Percentiles rank a stretch among this genome's conserved stretches.
phyloP scores from a whole-genome alignment of 2,797 vertebrate genomes.

The Scomberomorus guttatus region DNA sequence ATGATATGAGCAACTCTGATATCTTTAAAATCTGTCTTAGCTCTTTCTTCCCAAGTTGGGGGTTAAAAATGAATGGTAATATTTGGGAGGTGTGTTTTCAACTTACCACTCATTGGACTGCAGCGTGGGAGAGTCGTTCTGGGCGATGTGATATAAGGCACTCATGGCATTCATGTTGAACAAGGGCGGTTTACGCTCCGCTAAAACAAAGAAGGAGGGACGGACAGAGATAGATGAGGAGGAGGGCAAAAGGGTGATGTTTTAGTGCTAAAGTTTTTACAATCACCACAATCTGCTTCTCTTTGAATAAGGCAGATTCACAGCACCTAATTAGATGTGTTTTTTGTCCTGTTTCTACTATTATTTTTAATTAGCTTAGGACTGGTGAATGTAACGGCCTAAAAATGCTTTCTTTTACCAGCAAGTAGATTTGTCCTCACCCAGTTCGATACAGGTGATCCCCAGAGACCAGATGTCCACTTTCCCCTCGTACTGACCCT shows the following conservation, averaged over 20 bases:
- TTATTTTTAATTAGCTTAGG: constrained; percentile 10
- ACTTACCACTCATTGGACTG: constrained; percentile 98
- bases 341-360: background rate
- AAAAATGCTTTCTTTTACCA: background rate
- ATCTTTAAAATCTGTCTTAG: background rate
- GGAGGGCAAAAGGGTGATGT: background rate
- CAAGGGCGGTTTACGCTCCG: constrained; percentile 97
- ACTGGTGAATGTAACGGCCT: background rate
- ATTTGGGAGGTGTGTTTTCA: constrained; percentile 19
- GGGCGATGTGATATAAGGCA: constrained; percentile 99
- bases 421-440: constrained; percentile 80
- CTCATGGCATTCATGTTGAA: constrained; percentile 99
- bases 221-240: background rate
- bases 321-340: background rate
- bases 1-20: background rate
- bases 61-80: background rate
- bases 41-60: background rate
- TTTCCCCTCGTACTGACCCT: constrained; percentile 97
- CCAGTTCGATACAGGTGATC: constrained; percentile 97
- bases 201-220: constrained; percentile 75
- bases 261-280: constrained; percentile 12
- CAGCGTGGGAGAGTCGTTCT: constrained; percentile 97
- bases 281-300: constrained; percentile 7
- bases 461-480: constrained; percentile 98
- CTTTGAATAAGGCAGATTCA: background rate